Conservation (phyloP, 2,113 vertebrate genomes). For the Plestiodon gilberti region DNA sequence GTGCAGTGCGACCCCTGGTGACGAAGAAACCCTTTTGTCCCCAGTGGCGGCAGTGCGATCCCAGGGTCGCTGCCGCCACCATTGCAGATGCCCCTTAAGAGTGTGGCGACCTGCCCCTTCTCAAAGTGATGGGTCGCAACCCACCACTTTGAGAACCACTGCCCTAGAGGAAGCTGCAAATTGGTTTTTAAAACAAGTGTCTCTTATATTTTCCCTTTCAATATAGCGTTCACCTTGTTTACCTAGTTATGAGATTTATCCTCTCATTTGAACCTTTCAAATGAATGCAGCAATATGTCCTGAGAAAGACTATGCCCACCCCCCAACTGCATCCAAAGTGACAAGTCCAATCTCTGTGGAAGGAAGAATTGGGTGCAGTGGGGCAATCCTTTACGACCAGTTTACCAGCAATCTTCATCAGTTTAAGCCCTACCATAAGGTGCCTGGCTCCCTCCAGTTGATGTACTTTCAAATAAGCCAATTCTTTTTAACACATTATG, state of each 20-base stretch:
- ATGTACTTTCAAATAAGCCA: background rate
- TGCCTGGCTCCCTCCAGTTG: background rate
- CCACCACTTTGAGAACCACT: too few species aligned
- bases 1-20: too few species aligned
- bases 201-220: background rate
- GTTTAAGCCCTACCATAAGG: background rate
- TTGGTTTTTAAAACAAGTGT: background rate
- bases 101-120: too few species aligned
- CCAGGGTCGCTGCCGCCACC: too few species aligned
- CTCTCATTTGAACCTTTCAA: background rate
- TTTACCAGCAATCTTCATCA: background rate
- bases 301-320: too few species aligned
- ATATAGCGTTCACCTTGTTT: background rate
- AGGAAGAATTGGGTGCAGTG: background rate
- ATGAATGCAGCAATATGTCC: background rate
- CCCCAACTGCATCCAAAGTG: too few species aligned
- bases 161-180: too few species aligned
- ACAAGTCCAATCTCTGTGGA: background rate
- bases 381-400: background rate
- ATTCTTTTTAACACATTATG: background rate
- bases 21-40: too few species aligned
- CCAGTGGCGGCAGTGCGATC: too few species aligned
- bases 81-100: too few species aligned
- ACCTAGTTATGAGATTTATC: background rate
- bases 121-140: too few species aligned